phyloP scores from a whole-genome alignment of 2,888 invertebrate genomes.

The Cataglyphis altisquamis region DNA sequence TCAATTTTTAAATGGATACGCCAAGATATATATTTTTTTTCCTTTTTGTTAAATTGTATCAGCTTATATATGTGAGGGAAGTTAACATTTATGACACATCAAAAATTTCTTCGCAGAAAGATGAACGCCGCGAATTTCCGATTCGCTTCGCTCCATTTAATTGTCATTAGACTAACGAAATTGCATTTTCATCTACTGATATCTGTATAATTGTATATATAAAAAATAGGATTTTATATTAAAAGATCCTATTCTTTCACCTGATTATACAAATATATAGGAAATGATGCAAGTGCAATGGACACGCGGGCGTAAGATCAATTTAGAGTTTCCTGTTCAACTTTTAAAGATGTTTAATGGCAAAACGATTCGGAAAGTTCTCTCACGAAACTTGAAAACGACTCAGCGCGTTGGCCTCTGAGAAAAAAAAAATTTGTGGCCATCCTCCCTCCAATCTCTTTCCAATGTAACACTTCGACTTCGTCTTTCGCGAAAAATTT shows the following conservation, averaged over 20 bases:
- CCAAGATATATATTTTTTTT: neutral
- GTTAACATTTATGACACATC: neutral
- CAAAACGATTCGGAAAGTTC: conserved; percentile 42
- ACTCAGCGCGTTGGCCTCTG: neutral
- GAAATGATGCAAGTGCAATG: conserved; percentile 34
- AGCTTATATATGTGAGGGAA: neutral
- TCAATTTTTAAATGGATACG: neutral
- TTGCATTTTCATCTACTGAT: neutral
- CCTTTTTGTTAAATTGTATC: neutral
- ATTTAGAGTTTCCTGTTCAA: conserved; percentile 23
- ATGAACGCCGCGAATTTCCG: neutral
- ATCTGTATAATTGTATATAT: conserved; percentile 3
- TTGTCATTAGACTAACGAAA: neutral
- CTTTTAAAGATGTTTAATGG: conserved; percentile 34
- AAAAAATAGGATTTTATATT: conserved; percentile 12
- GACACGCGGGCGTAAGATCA: conserved; percentile 15
- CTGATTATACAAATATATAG: conserved; percentile 11
- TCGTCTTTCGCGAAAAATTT: conserved; percentile 35
- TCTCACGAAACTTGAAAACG: conserved; percentile 31
- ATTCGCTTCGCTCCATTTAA: neutral
- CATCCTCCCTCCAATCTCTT: conserved; percentile 13
- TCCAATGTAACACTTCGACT: neutral
- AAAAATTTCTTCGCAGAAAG: neutral
- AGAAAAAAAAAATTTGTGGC: conserved; percentile 35
- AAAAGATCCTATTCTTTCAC: neutral